A percentile compares a stretch with the other conserved stretches of the same genome.
Evolutionary conservation across 2,797 vertebrate genomes (phyloP).

Genomic region (Xiphorhynchus erythropygius): DNA sequence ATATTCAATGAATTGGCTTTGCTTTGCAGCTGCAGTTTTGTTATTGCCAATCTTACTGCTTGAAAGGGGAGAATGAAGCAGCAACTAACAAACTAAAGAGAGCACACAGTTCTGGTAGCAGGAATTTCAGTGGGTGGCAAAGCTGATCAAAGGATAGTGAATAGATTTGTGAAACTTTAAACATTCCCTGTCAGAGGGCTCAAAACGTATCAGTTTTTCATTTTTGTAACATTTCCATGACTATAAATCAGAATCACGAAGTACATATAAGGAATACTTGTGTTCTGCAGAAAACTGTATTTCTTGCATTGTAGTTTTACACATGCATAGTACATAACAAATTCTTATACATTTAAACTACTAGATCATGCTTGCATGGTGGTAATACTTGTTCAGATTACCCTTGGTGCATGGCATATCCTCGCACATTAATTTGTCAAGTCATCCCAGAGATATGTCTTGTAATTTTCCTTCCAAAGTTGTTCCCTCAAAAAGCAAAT

Average conservation of each 20-base stretch:
- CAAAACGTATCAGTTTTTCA: background rate
- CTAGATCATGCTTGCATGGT: background rate
- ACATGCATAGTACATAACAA: background rate
- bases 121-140: background rate
- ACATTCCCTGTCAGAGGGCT: background rate
- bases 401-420: background rate
- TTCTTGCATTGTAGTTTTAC: background rate
- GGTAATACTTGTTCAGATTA: background rate
- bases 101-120: background rate
- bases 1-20: background rate
- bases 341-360: background rate
- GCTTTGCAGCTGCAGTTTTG: background rate
- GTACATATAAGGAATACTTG: background rate
- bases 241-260: background rate
- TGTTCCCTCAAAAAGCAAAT: background rate
- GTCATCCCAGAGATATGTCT: background rate
- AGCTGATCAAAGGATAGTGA: background rate
- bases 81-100: background rate
- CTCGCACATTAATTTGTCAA: background rate
- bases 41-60: background rate
- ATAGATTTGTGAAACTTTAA: background rate
- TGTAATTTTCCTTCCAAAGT: background rate
- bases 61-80: background rate
- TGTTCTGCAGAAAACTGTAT: background rate
- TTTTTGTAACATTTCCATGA: background rate